A percentile compares a stretch with the other conserved stretches of the same genome.
These are phyloP conservation scores for Phymatocera aterrima DNA, from an alignment of 2,888 invertebrate species.

Conservation along the genomic window DNA sequence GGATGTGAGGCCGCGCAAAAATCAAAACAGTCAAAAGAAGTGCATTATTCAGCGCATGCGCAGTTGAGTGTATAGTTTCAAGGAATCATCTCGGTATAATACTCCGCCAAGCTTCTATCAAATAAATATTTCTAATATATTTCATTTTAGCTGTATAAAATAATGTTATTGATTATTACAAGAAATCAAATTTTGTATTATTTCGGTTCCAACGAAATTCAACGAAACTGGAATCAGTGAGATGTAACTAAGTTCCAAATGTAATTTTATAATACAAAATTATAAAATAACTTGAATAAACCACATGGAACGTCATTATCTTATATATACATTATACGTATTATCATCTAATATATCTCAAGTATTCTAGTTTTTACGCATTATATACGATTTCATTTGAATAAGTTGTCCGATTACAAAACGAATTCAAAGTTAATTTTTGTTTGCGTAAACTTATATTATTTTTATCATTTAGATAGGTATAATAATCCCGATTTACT, in stretches of 20 bases:
- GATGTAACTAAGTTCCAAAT: background rate
- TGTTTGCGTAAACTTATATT: too few species aligned
- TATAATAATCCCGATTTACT: too few species aligned
- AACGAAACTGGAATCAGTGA: conserved; percentile 20
- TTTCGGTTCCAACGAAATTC: conserved; percentile 30
- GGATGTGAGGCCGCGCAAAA: too few species aligned
- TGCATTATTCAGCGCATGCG: too few species aligned
- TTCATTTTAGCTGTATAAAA: background rate
- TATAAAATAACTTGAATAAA: background rate
- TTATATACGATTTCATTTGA: background rate
- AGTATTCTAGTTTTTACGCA: background rate
- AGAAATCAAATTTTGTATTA: background rate
- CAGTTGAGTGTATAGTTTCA: too few species aligned
- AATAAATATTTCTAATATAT: conserved; percentile 12
- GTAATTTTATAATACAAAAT: conserved; percentile 18
- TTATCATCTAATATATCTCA: background rate
- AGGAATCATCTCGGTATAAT: too few species aligned
- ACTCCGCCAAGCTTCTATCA: conserved; percentile 8
- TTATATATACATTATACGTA: background rate
- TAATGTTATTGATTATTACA: background rate
- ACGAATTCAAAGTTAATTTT: too few species aligned
- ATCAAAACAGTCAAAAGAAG: too few species aligned
- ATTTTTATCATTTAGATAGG: too few species aligned
- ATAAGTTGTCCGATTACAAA: too few species aligned
- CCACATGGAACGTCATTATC: background rate